Evolutionary conservation across 2,113 vertebrate genomes (phyloP), one percentile per base, ranked within the genome.

Genomic region (Nymphicus hollandicus): DNA sequence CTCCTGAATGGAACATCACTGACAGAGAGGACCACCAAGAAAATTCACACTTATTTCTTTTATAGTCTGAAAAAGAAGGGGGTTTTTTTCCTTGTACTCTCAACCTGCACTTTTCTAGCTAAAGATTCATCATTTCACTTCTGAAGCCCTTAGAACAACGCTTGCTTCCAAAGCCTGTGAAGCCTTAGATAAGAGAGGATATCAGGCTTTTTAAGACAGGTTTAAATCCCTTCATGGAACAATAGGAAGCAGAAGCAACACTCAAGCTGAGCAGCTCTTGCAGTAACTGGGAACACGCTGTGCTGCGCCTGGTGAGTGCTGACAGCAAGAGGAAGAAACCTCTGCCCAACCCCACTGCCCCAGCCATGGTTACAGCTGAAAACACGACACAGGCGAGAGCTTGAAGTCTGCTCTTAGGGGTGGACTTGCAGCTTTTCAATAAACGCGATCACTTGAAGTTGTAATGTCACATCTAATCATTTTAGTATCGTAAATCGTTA

Each of bases 61-160:
- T 9, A 33, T 12, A n/a, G 17, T 25, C 33, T 44, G 6, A 80
- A 65, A 88, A 56, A 4, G 4, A 41, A 3, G 27, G 17, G 39
- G 41, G 5, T 41, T 0, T 18, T 18, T 68, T n/a, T 37, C 17
- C 6, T 60, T 17, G 47, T 55, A 31, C 10, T 41, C 11, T 31
- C 7, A 5, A 35, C 13, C 16, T 27, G 27, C 6, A 10, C 25
- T 87, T 64, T 81, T 27, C 64, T 44, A 49, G 35, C 29, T 69
- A 47, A 44, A 91, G 70, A 39, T 2, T 8, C 18, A n/a, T 14
- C 2, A 4, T 37, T 74, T 83, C 24, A 11, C 46, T 91, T n/a
- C 43, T 13, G 37, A 43, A 64, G 5, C 33, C 19, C 31, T 61
- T 15, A 47, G 27, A 81, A 39, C 3, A 76, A 19, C 0, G 0